Percentiles rank a stretch among this genome's conserved stretches.
These are phyloP conservation scores for Otus sunia DNA, from an alignment of 2,113 vertebrate genomes.

Conservation along the genomic window DNA sequence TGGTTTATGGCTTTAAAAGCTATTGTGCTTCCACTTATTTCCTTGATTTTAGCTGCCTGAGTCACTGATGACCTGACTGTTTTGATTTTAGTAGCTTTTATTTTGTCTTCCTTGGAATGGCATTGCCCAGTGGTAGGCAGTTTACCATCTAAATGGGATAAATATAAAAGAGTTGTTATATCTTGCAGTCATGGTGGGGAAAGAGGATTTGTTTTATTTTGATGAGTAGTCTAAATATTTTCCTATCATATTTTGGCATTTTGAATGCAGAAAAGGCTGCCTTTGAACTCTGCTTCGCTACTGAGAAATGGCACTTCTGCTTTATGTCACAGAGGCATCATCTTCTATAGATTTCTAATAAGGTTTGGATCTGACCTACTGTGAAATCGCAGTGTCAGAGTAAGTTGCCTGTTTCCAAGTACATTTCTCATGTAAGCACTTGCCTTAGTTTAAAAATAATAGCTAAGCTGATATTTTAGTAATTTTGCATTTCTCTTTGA, in stretches of 20 bases:
- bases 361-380: not conserved
- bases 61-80: not conserved
- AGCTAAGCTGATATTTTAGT: not conserved
- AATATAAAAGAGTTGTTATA: not conserved
- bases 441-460: not conserved
- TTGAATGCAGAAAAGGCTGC: not conserved
- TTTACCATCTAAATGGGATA: not conserved
- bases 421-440: not conserved
- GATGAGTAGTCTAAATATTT: not conserved
- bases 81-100: not conserved
- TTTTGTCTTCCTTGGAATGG: not conserved
- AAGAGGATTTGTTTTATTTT: not conserved
- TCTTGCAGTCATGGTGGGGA: not conserved
- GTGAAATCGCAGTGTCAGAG: not conserved
- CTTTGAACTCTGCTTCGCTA: slow-evolving; percentile 4
- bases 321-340: not conserved
- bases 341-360: not conserved
- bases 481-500: not conserved
- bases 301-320: not conserved
- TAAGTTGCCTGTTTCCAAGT: not conserved
- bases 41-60: not conserved
- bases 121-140: not conserved
- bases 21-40: not conserved
- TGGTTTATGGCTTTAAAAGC: not conserved
- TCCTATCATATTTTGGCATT: not conserved